These are phyloP conservation scores for Pseudococcus jackbeardsleyi DNA, from an alignment of 2,888 invertebrate species.

Conservation along the genomic window DNA sequence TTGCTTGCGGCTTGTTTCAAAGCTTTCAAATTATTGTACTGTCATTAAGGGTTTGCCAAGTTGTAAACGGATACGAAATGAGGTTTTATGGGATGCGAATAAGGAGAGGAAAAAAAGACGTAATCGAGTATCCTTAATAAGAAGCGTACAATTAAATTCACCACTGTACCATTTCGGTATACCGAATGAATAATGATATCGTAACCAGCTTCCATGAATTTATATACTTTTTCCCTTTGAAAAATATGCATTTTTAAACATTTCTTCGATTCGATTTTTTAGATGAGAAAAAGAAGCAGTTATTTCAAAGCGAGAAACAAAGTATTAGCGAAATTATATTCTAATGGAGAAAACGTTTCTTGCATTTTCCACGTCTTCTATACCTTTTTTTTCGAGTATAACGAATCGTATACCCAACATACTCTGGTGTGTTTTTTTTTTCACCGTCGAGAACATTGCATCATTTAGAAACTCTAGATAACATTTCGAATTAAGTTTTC, in stretches of 20 bases:
- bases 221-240: conserved; percentile 11
- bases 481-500: conserved; percentile 30
- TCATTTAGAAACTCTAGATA: conserved; percentile 24
- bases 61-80: conserved; percentile 29
- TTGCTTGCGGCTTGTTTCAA: conserved; percentile 28
- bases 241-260: conserved; percentile 40
- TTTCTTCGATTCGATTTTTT: conserved; percentile 19
- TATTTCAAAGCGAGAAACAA: not conserved
- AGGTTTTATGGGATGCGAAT: conserved; percentile 6
- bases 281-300: not conserved
- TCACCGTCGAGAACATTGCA: not conserved
- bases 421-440: not conserved
- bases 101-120: not conserved
- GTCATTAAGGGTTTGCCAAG: conserved; percentile 22
- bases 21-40: conserved; percentile 38
- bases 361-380: not conserved
- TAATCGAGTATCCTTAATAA: conserved; percentile 37
- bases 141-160: conserved; percentile 26
- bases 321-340: conserved; percentile 24
- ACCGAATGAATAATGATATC: conserved; percentile 22
- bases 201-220: not conserved
- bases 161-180: not conserved
- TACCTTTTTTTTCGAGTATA: not conserved
- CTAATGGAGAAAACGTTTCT: conserved; percentile 9
- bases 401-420: not conserved